A percentile compares a stretch with the other conserved stretches of the same genome.
phyloP scores from a whole-genome alignment of 1,140 invertebrate species.

The Aphelenchoides besseyi region DNA sequence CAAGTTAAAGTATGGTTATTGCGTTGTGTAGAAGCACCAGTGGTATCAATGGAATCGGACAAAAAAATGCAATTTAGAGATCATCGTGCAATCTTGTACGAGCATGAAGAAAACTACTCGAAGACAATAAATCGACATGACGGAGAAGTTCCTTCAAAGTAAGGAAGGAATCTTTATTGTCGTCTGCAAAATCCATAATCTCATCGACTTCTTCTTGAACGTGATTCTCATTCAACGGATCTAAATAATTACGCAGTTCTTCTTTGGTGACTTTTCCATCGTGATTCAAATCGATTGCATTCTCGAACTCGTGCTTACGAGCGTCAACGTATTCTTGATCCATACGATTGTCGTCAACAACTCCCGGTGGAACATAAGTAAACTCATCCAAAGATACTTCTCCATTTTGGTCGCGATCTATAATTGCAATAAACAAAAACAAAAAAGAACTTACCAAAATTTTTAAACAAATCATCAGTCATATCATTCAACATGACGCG shows the following conservation, averaged over 20 bases:
- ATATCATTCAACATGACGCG: slow-evolving; percentile 37
- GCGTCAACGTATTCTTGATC: slow-evolving; percentile 29
- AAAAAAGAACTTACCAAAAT: slow-evolving; percentile 31
- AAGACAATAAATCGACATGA: slow-evolving; percentile 23
- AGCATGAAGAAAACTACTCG: slow-evolving; percentile 31
- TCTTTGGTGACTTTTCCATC: slow-evolving; percentile 36
- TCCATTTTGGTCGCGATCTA: slow-evolving; percentile 34
- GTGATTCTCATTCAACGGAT: slow-evolving; percentile 35
- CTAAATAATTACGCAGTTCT: slow-evolving; percentile 33
- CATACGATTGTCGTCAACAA: slow-evolving; percentile 25
- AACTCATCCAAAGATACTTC: slow-evolving; percentile 32
- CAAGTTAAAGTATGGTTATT: not conserved
- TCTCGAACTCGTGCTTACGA: slow-evolving; percentile 32
- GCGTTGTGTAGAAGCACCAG: not conserved
- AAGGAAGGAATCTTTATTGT: slow-evolving; percentile 22
- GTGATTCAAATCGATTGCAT: slow-evolving; percentile 28
- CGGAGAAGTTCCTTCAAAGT: slow-evolving; percentile 34
- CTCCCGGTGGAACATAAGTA: slow-evolving; percentile 22
- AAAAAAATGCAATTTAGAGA: slow-evolving; percentile 26
- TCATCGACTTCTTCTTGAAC: slow-evolving; percentile 34
- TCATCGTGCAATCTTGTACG: slow-evolving; percentile 37
- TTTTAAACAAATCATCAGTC: slow-evolving; percentile 42
- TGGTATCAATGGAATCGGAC: not conserved
- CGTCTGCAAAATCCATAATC: slow-evolving; percentile 38
- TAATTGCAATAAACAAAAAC: slow-evolving; percentile 20